Conservation (phyloP, 2,113 vertebrate species). For the Mus spicilegus region DNA sequence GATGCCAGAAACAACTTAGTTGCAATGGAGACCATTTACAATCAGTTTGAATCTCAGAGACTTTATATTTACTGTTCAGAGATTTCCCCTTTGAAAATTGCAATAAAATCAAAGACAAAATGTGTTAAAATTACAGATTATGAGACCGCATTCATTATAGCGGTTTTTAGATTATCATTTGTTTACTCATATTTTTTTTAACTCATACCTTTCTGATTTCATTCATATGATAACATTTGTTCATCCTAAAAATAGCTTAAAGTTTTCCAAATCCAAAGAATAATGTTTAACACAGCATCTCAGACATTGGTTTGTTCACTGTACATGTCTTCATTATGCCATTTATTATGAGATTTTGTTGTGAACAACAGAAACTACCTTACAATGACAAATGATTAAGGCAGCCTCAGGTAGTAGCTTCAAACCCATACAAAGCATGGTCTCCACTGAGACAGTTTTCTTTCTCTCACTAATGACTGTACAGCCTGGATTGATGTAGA, state of each 20-base stretch:
- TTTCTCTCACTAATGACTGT: background rate
- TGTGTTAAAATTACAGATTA: background rate
- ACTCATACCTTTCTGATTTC: background rate
- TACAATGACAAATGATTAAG: background rate
- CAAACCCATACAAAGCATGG: background rate
- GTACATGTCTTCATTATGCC: background rate
- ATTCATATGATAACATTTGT: background rate
- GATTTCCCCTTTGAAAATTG: background rate
- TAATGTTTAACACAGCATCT: background rate
- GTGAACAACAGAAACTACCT: background rate
- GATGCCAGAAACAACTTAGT: background rate
- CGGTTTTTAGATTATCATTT: conserved; percentile 3
- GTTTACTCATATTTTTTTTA: background rate
- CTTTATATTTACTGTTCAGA: conserved; percentile 43
- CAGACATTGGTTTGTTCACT: background rate
- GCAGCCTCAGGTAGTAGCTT: background rate
- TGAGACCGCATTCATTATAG: background rate
- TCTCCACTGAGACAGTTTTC: background rate
- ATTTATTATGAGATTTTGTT: background rate
- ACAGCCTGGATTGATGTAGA: background rate
- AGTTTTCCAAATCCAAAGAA: background rate
- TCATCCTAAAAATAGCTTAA: conserved; percentile 4
- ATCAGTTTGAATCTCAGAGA: background rate
- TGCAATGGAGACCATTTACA: background rate
- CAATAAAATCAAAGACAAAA: background rate